Evolutionary conservation across 2,888 invertebrate genomes (phyloP), one percentile per base, ranked within the genome.

Genomic region (Mactromeris polynyma): DNA sequence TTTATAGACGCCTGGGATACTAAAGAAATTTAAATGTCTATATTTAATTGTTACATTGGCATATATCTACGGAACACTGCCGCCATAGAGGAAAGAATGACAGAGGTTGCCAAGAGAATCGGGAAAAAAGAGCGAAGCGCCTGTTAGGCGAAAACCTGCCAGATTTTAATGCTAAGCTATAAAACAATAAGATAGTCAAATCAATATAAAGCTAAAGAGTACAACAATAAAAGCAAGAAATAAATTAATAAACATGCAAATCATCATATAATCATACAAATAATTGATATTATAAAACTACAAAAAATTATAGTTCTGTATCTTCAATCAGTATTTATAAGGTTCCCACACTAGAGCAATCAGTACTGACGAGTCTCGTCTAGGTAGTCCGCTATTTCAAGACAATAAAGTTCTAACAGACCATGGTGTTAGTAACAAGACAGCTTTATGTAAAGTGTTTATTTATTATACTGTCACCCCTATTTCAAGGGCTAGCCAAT

Each of bases 31-130:
- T 73, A 73, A 73, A 73, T 73, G 19, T 33, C 14, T 73, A 36
- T 33, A 73, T 73, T 73, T 73, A 73, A 73, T 73, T 73, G 73
- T 73, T 73, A 33, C 19, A 33, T 33, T 73, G 73, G 73, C 73
- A 14, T 17, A 33, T 33, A 33, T 1, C 73, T 36, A 73, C 73
- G 73, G 73, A 73, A 73, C 11, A 19, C 73, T 73, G 73, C 36
- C 73, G 73, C 73, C 73, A 73, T 11, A 33, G 73, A 73, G 73
- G n/a, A 73, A 73, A 14, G 36, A 73, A 73, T 73, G 33, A 19
- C 73, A 33, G 14, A 31, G 2, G 73, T 19, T 73, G 73, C 73
- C 73, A 73, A 73, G 73, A 73, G 73, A 36, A 17, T 73, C 36
- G 3, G 33, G 36, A 33, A 33, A 73, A 33, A 73, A 33, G 73